Evolutionary conservation across 2,113 vertebrate genomes (phyloP).

Genomic region (Jacana jacana): DNA sequence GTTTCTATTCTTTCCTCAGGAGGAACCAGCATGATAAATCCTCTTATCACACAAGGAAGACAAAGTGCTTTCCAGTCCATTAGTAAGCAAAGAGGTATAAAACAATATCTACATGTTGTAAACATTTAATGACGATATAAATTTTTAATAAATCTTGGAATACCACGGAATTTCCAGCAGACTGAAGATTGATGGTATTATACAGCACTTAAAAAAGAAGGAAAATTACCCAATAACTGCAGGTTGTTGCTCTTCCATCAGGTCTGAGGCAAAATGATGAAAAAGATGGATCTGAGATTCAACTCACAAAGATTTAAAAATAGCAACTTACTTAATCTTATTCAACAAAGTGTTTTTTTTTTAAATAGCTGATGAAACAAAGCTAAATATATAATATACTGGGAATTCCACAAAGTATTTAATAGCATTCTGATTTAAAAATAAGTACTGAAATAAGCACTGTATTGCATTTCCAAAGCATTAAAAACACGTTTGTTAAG

Average conservation of each 20-base stretch:
- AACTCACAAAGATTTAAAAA: background rate
- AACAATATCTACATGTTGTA: background rate
- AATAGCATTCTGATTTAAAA: background rate
- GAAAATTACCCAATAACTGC: background rate
- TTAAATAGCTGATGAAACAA: background rate
- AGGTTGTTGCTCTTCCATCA: background rate
- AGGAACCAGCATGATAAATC: background rate
- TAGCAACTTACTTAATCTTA: background rate
- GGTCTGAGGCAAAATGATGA: background rate
- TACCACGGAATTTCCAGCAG: background rate
- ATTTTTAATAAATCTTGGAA: conserved; percentile 17
- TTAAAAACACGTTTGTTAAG: background rate
- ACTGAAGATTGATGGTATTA: background rate
- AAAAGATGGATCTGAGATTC: background rate
- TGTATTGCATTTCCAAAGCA: background rate
- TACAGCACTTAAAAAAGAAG: background rate
- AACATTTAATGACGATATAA: background rate
- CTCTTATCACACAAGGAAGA: background rate
- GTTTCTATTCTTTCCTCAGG: background rate
- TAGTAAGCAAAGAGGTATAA: conserved; percentile 7
- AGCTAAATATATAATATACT: background rate
- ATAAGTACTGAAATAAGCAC: background rate
- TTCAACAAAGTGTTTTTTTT: background rate
- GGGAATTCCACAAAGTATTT: background rate
- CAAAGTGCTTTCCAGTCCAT: background rate